phyloP scores from a whole-genome alignment of 2,113 vertebrate genomes.

The Leptocoma aspasia region DNA sequence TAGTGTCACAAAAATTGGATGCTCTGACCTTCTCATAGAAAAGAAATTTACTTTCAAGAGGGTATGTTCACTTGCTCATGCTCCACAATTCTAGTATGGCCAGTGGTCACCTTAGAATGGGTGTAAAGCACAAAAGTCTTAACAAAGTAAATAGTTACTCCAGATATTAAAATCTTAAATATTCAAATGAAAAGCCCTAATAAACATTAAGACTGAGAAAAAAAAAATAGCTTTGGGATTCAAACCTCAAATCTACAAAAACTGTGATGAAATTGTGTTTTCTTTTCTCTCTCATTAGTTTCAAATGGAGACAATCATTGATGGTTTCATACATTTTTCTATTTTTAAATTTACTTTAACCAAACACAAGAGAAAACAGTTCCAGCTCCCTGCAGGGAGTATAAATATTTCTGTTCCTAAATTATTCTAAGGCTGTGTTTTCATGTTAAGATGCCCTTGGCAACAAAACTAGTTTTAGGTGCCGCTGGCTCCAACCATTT shows the following conservation, averaged over 20 bases:
- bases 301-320: not conserved
- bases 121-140: not conserved
- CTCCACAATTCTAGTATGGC: not conserved
- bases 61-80: not conserved
- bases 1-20: not conserved
- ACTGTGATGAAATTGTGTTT: not conserved
- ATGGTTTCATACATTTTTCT: not conserved
- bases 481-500: not conserved
- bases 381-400: not conserved
- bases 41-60: not conserved
- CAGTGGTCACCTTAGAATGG: not conserved
- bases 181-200: not conserved
- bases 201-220: not conserved
- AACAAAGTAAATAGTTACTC: not conserved
- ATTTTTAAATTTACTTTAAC: conserved; percentile 18
- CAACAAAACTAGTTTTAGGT: not conserved
- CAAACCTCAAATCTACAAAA: not conserved
- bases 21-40: not conserved
- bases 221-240: not conserved
- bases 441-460: not conserved
- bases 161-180: not conserved
- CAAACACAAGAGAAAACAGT: not conserved
- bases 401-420: not conserved
- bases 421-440: not conserved
- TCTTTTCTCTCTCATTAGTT: not conserved